A percentile compares a stretch with the other conserved stretches of the same genome.
Conservation (phyloP, 2,113 vertebrate species). For the Aythya baeri region DNA sequence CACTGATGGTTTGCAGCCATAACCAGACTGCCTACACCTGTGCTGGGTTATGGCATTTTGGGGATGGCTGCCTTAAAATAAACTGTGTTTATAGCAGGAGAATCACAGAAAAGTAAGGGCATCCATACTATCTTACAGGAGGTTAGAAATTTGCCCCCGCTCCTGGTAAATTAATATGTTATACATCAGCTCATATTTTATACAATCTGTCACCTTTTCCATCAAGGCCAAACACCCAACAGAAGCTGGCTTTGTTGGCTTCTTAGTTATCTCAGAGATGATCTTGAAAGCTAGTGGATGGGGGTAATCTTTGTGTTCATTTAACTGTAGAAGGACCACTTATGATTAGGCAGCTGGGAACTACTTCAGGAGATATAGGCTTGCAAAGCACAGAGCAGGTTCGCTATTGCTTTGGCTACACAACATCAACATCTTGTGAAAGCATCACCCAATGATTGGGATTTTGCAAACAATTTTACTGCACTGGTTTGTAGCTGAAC, state of each 20-base stretch:
- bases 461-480: not conserved
- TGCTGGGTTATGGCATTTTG: accelerated
- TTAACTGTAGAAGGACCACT: not conserved
- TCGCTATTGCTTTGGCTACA: not conserved
- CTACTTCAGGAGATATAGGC: not conserved
- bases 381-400: not conserved
- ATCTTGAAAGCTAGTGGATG: not conserved
- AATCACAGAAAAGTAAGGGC: not conserved
- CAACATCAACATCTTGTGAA: not conserved
- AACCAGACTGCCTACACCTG: not conserved
- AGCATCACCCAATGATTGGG: not conserved
- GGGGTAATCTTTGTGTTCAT: not conserved
- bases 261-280: not conserved
- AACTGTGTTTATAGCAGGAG: not conserved
- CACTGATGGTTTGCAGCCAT: accelerated
- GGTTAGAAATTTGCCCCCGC: not conserved
- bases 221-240: not conserved
- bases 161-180: not conserved
- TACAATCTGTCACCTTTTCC: not conserved
- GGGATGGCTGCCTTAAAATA: not conserved
- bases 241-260: not conserved
- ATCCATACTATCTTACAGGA: accelerated
- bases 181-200: not conserved
- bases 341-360: not conserved
- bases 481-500: not conserved